Conservation (phyloP, 1,140 invertebrate genomes). For the Megathymus violae region DNA sequence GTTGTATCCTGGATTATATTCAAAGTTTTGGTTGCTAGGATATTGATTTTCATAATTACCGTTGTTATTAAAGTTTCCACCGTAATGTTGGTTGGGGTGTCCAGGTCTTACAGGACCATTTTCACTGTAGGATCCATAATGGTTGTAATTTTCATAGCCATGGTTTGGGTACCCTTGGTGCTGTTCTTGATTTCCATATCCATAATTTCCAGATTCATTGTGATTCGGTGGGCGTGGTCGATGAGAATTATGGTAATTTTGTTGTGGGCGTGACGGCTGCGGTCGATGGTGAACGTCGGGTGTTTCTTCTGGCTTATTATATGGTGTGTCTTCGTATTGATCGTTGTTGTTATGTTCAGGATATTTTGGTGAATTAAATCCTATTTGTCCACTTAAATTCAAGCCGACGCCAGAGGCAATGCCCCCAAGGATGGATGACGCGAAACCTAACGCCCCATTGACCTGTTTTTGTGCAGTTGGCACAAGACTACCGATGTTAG, state of each 20-base stretch:
- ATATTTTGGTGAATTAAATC: slow-evolving; percentile 19
- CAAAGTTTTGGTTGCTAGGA: background rate
- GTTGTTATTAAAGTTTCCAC: slow-evolving; percentile 13
- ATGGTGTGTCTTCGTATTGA: background rate
- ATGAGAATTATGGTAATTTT: slow-evolving; percentile 14
- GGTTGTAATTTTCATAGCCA: slow-evolving; percentile 17
- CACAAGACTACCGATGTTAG: slow-evolving; percentile 35
- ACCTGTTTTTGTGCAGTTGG: slow-evolving; percentile 26
- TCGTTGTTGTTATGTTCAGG: slow-evolving; percentile 2
- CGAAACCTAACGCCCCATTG: slow-evolving; percentile 33
- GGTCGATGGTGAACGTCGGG: background rate
- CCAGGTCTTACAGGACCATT: slow-evolving; percentile 13
- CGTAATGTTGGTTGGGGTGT: slow-evolving; percentile 18
- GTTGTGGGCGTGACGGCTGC: background rate
- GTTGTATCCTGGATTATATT: slow-evolving; percentile 10
- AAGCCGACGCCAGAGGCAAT: slow-evolving; percentile 27
- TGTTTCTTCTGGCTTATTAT: background rate
- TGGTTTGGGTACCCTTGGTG: slow-evolving; percentile 31
- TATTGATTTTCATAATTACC: background rate
- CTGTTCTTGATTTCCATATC: slow-evolving; percentile 24
- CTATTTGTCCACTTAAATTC: slow-evolving; percentile 35
- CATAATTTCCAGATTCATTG: slow-evolving; percentile 1
- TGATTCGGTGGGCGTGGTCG: slow-evolving; percentile 8
- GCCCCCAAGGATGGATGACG: slow-evolving; percentile 36
- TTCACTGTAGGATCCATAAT: slow-evolving; percentile 23